These are phyloP conservation scores for Cavia aperea DNA, from an alignment of 2,113 vertebrate species.

Conservation along the genomic window DNA sequence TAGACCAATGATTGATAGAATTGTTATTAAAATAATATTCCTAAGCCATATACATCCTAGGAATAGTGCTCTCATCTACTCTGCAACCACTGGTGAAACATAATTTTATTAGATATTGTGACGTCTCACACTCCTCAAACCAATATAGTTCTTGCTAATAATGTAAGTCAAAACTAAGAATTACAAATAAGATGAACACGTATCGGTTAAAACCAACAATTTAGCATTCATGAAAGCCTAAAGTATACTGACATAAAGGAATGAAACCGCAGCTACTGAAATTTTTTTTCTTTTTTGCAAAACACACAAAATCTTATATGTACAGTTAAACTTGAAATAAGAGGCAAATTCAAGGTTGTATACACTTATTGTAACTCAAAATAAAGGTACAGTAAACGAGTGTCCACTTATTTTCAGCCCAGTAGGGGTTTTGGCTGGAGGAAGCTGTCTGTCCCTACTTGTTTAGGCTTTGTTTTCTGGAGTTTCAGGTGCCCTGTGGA, in stretches of 20 bases:
- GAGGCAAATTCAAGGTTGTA: neutral
- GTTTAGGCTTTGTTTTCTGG: neutral
- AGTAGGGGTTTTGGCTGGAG: too few species aligned
- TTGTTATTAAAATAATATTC: neutral
- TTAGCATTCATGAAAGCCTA: neutral
- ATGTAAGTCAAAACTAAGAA: neutral
- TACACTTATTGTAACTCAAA: neutral
- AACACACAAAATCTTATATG: neutral
- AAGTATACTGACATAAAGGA: neutral
- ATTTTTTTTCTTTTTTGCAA: neutral
- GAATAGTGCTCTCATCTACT: neutral
- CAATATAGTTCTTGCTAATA: neutral
- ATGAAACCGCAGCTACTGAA: neutral
- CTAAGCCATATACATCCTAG: neutral
- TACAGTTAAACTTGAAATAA: neutral
- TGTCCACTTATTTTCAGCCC: rapidly evolving
- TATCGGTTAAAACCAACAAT: neutral
- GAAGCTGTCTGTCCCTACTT: neutral
- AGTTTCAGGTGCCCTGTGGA: neutral
- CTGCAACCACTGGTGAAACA: neutral
- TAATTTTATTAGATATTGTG: neutral
- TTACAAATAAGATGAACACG: neutral
- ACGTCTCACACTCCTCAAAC: neutral
- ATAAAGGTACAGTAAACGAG: neutral
- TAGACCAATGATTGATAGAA: neutral